Base-by-base conservation (phyloP, 2,888 invertebrate species). In the Anodontia alba region DNA sequence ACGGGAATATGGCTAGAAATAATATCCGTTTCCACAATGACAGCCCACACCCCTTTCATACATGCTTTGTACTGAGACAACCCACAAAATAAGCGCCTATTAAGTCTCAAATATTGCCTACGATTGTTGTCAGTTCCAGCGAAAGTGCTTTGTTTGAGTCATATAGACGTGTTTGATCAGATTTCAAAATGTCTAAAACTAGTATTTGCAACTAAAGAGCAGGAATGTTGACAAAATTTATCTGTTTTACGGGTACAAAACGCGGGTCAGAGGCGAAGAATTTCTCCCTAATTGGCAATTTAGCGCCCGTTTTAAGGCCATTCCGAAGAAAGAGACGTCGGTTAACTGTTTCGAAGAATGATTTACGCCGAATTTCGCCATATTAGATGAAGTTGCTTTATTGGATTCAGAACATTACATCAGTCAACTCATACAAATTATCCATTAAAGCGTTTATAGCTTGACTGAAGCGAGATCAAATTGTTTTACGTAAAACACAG, bases 401-500 rank as follows among this genome's bases (percentile, higher is more conserved):
- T 80, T 77, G 77, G 69, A 76, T 69, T 73, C 66, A 49, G 77
- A 31, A 71, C 83, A 77, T 83, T 77, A 70, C 57, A 51, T 36
- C 36, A 79, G 54, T 43, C 74, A 62, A 49, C 62, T 57, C 67
- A 51, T 42, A 77, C 77, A 78, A 83, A 83, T 80, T 72, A 72
- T 73, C 83, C 83, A 83, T 83, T 78, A 83, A 83, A 62, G 33
- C 76, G 73, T 77, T 83, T 74, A 76, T 73, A 77, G 77, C 75
- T 54, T 75, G 68, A 62, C 46, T 73, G 72, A 73, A 62, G 72
- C 36, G 31, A 68, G 69, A 46, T 42, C 51, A 80, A 77, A 83
- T 80, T 83, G 80, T 70, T 74, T 77, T 68, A 73, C 76, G 83
- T 72, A 83, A 83, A 83, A 79, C 78, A 76, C 73, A 67, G 57